Conservation (phyloP, 2,113 vertebrate species). For the Cisticola juncidis region DNA sequence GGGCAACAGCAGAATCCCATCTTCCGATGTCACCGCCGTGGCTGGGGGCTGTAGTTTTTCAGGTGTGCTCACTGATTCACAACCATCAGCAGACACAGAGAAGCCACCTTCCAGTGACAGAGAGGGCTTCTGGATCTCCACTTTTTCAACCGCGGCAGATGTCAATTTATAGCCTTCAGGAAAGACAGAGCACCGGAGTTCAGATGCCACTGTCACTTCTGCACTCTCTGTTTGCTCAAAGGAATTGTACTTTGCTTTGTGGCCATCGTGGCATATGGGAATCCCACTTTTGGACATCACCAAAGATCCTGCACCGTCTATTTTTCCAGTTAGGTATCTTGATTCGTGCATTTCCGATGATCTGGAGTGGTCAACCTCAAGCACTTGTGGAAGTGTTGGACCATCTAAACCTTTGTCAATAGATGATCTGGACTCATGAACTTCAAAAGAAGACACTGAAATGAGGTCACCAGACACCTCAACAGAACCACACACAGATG, state of each 20-base stretch:
- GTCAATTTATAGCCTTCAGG: slow-evolving; percentile 13
- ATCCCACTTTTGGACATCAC: slow-evolving; percentile 12
- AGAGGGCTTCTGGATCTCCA: background rate
- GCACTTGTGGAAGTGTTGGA: slow-evolving; percentile 36
- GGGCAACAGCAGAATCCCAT: slow-evolving; percentile 18
- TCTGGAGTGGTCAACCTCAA: slow-evolving; percentile 59
- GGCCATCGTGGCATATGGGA: slow-evolving; percentile 20
- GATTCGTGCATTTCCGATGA: slow-evolving; percentile 42
- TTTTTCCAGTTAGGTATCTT: background rate
- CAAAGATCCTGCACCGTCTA: background rate
- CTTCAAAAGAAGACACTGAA: background rate
- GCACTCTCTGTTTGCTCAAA: background rate
- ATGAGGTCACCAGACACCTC: background rate
- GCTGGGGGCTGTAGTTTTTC: background rate
- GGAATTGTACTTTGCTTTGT: slow-evolving; percentile 15
- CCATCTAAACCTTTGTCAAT: background rate
- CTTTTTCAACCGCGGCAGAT: background rate
- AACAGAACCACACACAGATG: background rate
- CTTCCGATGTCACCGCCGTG: slow-evolving; percentile 55
- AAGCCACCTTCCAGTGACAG: background rate
- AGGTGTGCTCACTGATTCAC: background rate
- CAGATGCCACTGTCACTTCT: background rate
- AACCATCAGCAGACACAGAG: slow-evolving; percentile 32
- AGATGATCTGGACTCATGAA: background rate
- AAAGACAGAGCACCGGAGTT: slow-evolving; percentile 21